Conservation (phyloP, 2,797 vertebrate genomes). For the Rousettus madagascariensis region DNA sequence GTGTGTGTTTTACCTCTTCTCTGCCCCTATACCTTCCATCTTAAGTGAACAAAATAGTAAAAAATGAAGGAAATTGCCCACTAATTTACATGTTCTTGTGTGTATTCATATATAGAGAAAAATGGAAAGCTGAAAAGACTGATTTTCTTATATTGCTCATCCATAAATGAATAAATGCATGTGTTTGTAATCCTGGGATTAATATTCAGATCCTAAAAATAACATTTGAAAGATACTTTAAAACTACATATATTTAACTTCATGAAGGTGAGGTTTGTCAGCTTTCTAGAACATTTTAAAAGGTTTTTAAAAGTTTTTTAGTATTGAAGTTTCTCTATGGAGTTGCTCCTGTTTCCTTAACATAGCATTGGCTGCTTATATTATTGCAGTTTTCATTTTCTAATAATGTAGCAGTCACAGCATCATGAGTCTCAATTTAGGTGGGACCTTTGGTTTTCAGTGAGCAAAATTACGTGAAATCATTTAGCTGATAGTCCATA, state of each 20-base stretch:
- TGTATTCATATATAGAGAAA: not conserved
- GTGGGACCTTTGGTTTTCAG: not conserved
- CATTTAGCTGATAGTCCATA: conserved; percentile 3
- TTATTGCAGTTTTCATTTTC: not conserved
- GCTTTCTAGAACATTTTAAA: not conserved
- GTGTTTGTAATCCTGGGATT: conserved; percentile 43
- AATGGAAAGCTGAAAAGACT: not conserved
- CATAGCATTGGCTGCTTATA: not conserved
- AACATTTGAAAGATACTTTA: conserved; percentile 24
- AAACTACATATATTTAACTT: conserved; percentile 47
- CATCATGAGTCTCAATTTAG: not conserved
- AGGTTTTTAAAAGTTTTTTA: not conserved
- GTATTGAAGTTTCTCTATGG: not conserved
- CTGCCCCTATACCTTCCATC: not conserved
- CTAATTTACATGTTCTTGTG: not conserved
- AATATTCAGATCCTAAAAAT: conserved; percentile 23
- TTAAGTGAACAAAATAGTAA: conserved; percentile 30
- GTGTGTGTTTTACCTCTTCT: not conserved
- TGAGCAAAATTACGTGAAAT: conserved; percentile 18
- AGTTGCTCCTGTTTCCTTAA: not conserved
- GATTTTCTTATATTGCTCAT: conserved; percentile 20
- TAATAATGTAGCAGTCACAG: not conserved
- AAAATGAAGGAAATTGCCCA: not conserved
- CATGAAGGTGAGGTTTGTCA: conserved; percentile 45
- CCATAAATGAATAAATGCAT: not conserved